Evolutionary conservation across 1,140 invertebrate species (phyloP).

Genomic region (Catajapyx aquilonaris): DNA sequence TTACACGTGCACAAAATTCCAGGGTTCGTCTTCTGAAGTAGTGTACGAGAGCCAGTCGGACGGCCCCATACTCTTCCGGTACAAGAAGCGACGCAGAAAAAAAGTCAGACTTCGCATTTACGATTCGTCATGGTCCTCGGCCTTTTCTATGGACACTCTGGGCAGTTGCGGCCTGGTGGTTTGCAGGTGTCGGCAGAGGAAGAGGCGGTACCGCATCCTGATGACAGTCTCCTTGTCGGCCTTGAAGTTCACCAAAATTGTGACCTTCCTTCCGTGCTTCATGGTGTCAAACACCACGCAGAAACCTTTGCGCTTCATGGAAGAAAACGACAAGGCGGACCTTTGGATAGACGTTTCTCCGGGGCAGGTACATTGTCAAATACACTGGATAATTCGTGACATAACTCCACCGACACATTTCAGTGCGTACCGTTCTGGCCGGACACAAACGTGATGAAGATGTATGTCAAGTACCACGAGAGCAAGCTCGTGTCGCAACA

Average conservation of each 20-base stretch:
- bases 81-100: conserved; percentile 38
- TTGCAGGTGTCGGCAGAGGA: conserved; percentile 41
- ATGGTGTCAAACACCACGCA: conserved; percentile 52
- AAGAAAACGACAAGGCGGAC: conserved; percentile 62
- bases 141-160: conserved; percentile 42
- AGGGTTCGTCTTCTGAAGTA: conserved; percentile 41
- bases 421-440: conserved; percentile 56
- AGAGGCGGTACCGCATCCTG: conserved; percentile 36
- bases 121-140: conserved; percentile 47
- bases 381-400: not conserved
- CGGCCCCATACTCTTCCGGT: conserved; percentile 44
- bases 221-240: conserved; percentile 35
- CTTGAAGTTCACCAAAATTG: conserved; percentile 56
- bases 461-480: conserved; percentile 56
- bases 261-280: conserved; percentile 67
- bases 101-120: conserved; percentile 39
- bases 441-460: conserved; percentile 51
- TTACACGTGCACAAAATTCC: conserved; percentile 11
- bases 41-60: conserved; percentile 39
- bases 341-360: conserved; percentile 56
- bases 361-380: conserved; percentile 27
- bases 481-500: conserved; percentile 53
- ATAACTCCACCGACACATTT: conserved; percentile 9
- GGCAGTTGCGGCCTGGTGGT: conserved; percentile 34
- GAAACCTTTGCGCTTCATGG: conserved; percentile 52